Percentiles rank a stretch among this genome's conserved stretches.
These are phyloP conservation scores for Ochlodes sylvanus DNA, from an alignment of 2,888 invertebrate genomes.

Conservation along the genomic window DNA sequence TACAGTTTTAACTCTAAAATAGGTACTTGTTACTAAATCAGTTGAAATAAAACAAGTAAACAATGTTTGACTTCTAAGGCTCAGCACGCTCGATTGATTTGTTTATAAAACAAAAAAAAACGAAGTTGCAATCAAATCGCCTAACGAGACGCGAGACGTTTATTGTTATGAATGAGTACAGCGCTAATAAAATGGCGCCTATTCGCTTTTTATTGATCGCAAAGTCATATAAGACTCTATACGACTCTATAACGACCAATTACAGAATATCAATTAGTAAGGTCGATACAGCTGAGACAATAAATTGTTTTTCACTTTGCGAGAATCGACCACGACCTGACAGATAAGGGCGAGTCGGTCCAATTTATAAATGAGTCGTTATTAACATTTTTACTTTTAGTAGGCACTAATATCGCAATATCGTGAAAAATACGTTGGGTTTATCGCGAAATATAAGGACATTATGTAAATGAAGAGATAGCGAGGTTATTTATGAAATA, in stretches of 20 bases:
- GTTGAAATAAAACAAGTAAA: too few species aligned
- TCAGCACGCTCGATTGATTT: not conserved
- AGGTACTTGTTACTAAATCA: too few species aligned
- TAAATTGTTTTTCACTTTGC: conserved; percentile 42
- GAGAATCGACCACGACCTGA: conserved; percentile 2
- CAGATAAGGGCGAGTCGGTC: conserved; percentile 15
- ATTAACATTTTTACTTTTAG: conserved; percentile 15
- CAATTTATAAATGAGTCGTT: conserved; percentile 24
- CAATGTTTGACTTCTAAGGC: not conserved
- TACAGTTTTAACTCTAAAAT: not conserved
- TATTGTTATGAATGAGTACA: conserved; percentile 46
- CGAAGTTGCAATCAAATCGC: conserved; percentile 50
- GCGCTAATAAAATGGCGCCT: conserved; percentile 56
- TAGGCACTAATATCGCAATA: conserved; percentile 12
- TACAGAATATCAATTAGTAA: conserved; percentile 64
- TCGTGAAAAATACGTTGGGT: conserved; percentile 4
- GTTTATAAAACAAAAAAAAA: conserved; percentile 39
- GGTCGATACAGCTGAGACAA: conserved; percentile 30
- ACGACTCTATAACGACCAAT: conserved; percentile 54
- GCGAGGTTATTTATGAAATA: conserved; percentile 31
- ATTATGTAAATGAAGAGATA: conserved; percentile 42
- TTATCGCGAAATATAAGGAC: conserved; percentile 23
- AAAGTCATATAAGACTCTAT: conserved; percentile 25
- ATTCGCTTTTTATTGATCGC: conserved; percentile 37
- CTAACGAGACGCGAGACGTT: conserved; percentile 35